Evolutionary conservation across 1,140 invertebrate species (phyloP).

Genomic region (Harpegnathos saltator): DNA sequence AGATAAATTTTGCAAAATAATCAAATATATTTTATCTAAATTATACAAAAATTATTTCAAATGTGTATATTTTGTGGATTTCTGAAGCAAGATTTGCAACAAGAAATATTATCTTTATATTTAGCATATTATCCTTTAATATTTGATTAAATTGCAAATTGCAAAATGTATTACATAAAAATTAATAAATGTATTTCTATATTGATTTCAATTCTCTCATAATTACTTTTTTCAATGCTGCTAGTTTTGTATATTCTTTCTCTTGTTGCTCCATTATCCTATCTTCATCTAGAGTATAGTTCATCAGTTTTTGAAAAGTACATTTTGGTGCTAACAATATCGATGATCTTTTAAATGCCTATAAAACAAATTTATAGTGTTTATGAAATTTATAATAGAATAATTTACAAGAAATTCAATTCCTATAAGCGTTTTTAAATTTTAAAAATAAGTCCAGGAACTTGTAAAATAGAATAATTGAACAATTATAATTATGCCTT

Average conservation of each 20-base stretch:
- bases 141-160: neutral
- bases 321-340: constrained; percentile 73
- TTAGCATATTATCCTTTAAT: neutral
- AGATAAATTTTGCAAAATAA: neutral
- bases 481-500: too few relatives aligned
- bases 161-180: neutral
- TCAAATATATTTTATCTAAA: neutral
- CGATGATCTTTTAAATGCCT: constrained; percentile 67
- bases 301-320: constrained; percentile 71
- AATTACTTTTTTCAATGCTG: constrained; percentile 69
- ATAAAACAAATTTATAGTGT: neutral
- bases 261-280: constrained; percentile 71
- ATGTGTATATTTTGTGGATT: neutral
- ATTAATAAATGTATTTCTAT: constrained; percentile 72
- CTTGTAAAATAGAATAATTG: too few relatives aligned
- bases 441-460: too few relatives aligned
- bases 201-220: constrained; percentile 77
- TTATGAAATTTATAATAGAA: constrained; percentile 27
- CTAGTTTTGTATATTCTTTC: constrained; percentile 59
- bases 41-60: neutral
- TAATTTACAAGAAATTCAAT: constrained; percentile 15
- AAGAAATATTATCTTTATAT: neutral
- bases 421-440: neutral
- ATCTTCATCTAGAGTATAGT: constrained; percentile 75
- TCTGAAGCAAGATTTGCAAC: too few relatives aligned